Percentiles rank a stretch among this genome's conserved stretches.
Evolutionary conservation across 2,888 invertebrate genomes (phyloP).

Genomic region (Drosophila mettleri): DNA sequence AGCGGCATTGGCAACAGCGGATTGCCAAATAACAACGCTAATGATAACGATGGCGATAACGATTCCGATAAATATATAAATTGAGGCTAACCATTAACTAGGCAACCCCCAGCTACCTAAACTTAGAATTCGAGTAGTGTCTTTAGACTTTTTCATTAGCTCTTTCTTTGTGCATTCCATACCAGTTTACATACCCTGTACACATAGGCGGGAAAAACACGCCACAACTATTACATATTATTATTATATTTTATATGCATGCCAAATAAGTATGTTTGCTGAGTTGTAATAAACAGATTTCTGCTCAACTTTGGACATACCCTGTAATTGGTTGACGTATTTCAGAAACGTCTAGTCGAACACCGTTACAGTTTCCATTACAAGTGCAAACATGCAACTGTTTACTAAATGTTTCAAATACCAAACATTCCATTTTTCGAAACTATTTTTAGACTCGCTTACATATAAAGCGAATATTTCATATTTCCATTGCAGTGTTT

Average conservation of each 20-base stretch:
- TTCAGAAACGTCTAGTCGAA: background rate
- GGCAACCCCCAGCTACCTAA: background rate
- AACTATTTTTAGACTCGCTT: conserved; percentile 9
- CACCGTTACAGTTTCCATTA: background rate
- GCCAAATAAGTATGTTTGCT: background rate
- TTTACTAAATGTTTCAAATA: conserved; percentile 21
- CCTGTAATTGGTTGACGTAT: background rate
- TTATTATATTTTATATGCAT: background rate
- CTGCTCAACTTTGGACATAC: background rate
- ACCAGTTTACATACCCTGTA: background rate
- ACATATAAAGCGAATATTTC: background rate
- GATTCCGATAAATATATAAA: conserved; percentile 10
- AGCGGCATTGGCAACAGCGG: conserved; percentile 11
- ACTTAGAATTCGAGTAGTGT: background rate
- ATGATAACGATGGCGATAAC: conserved; percentile 25
- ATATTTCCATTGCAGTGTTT: background rate
- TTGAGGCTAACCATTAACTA: conserved; percentile 1
- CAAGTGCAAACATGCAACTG: conserved; percentile 10
- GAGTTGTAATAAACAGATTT: background rate
- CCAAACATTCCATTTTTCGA: conserved; percentile 14
- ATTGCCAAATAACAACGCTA: conserved; percentile 29
- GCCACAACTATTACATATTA: no score
- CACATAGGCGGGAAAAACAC: background rate
- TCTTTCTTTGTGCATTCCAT: background rate
- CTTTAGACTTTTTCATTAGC: background rate